Conservation (phyloP, 1,140 invertebrate genomes). For the Hylyphantes graminicola region DNA sequence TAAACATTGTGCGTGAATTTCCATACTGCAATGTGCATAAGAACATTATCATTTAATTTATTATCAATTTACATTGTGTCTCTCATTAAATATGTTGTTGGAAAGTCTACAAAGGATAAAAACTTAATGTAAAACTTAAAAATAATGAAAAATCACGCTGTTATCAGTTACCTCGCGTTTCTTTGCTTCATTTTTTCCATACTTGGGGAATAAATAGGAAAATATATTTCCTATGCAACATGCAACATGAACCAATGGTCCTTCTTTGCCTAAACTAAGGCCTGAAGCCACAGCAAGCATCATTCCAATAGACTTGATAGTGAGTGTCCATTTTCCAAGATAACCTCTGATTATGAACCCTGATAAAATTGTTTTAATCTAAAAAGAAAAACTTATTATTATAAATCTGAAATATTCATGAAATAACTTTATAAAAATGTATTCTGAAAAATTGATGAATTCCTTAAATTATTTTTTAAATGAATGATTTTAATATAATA, state of each 20-base stretch:
- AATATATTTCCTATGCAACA: slow-evolving; percentile 90
- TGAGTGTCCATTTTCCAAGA: slow-evolving; percentile 98
- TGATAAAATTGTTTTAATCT: slow-evolving; percentile 96
- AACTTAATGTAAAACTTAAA: neutral
- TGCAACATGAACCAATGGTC: slow-evolving; percentile 98
- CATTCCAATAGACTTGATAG: slow-evolving; percentile 91
- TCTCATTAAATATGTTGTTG: too few relatives aligned
- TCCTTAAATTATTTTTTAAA: too few relatives aligned
- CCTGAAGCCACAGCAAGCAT: slow-evolving; percentile 91
- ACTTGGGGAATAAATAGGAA: slow-evolving; percentile 98
- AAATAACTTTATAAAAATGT: neutral
- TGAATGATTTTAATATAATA: too few relatives aligned
- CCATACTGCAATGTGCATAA: too few relatives aligned
- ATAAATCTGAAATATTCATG: neutral
- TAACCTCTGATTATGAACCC: slow-evolving; percentile 99
- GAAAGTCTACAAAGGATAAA: neutral
- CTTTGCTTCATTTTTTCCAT: slow-evolving; percentile 98
- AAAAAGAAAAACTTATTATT: neutral
- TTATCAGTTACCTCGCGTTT: slow-evolving; percentile 82
- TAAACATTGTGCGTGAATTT: too few relatives aligned
- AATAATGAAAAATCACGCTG: neutral
- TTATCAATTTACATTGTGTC: too few relatives aligned
- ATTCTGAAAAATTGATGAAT: neutral
- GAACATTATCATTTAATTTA: too few relatives aligned
- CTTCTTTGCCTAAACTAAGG: slow-evolving; percentile 97